These are phyloP conservation scores for Toxonevra muliebris DNA, from an alignment of 2,888 invertebrate genomes.

Conservation along the genomic window DNA sequence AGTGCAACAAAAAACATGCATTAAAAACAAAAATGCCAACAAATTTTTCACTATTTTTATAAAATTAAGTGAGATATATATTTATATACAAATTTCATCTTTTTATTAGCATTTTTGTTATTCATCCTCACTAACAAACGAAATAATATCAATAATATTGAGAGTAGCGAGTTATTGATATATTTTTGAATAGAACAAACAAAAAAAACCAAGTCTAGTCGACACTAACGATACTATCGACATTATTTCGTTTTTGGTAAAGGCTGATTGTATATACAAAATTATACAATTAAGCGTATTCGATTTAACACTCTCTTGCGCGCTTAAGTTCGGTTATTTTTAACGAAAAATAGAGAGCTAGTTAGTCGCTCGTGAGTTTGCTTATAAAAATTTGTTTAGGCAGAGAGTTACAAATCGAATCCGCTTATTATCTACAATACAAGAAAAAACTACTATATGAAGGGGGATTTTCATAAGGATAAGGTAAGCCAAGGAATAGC, in stretches of 20 bases:
- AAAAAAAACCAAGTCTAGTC: slow-evolving; percentile 19
- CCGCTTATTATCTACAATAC: slow-evolving; percentile 32
- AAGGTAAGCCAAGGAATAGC: slow-evolving; percentile 69
- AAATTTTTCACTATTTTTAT: slow-evolving; percentile 31
- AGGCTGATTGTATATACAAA: slow-evolving; percentile 47
- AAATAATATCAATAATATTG: too few species aligned
- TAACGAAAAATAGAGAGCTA: too few species aligned
- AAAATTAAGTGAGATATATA: too few species aligned
- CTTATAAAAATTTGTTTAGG: slow-evolving; percentile 1
- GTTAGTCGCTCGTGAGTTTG: background rate
- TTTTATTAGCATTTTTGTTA: slow-evolving; percentile 57
- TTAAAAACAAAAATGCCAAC: slow-evolving; percentile 55
- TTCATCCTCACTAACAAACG: slow-evolving; percentile 35
- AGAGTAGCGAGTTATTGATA: too few species aligned
- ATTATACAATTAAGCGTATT: slow-evolving; percentile 43
- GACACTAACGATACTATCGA: slow-evolving; percentile 23
- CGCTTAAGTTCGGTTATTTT: too few species aligned
- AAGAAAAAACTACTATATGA: slow-evolving; percentile 65
- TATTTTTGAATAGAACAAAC: too few species aligned
- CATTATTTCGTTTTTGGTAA: too few species aligned
- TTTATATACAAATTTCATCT: background rate
- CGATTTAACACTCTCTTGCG: background rate
- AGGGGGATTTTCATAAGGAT: slow-evolving; percentile 66
- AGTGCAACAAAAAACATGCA: slow-evolving; percentile 10
- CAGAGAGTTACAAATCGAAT: background rate